Percentiles rank a stretch among this genome's conserved stretches.
Conservation (phyloP, 92 coral and sea anemone genomes). For the Porites lobata region DNA sequence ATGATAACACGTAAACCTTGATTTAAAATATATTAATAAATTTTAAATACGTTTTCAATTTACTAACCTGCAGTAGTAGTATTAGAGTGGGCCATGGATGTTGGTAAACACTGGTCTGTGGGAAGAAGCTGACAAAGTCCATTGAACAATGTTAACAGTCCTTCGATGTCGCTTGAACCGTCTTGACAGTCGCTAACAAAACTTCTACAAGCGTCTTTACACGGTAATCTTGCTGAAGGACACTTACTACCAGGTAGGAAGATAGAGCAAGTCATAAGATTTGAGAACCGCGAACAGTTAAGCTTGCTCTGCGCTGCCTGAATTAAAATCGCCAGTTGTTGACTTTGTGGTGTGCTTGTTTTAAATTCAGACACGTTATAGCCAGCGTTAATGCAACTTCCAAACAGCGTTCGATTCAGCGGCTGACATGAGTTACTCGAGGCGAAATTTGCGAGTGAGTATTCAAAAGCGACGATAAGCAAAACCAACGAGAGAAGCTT, state of each 20-base stretch:
- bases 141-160: constrained; percentile 15
- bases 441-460: constrained; percentile 1
- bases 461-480: background rate
- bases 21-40: too few relatives aligned
- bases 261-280: constrained; percentile 38
- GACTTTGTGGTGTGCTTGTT: background rate
- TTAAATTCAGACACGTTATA: constrained; percentile 10
- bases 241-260: constrained; percentile 14
- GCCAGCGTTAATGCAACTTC: constrained; percentile 11
- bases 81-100: background rate
- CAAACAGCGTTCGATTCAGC: constrained; percentile 15
- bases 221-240: constrained; percentile 11
- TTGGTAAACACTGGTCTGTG: background rate
- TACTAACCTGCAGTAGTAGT: constrained; percentile 12
- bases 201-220: constrained; percentile 14
- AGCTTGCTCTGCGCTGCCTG: background rate
- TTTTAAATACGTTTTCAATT: too few relatives aligned
- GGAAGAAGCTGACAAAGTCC: constrained; percentile 26
- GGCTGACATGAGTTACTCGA: constrained; percentile 8
- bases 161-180: background rate
- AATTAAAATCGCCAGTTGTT: background rate
- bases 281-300: constrained; percentile 32
- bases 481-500: constrained; percentile 8
- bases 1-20: too few relatives aligned
- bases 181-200: constrained; percentile 26